A percentile compares a stretch with the other conserved stretches of the same genome.
These are phyloP conservation scores for Seladonia tumulorum DNA, from an alignment of 2,888 invertebrate genomes.

Conservation along the genomic window DNA sequence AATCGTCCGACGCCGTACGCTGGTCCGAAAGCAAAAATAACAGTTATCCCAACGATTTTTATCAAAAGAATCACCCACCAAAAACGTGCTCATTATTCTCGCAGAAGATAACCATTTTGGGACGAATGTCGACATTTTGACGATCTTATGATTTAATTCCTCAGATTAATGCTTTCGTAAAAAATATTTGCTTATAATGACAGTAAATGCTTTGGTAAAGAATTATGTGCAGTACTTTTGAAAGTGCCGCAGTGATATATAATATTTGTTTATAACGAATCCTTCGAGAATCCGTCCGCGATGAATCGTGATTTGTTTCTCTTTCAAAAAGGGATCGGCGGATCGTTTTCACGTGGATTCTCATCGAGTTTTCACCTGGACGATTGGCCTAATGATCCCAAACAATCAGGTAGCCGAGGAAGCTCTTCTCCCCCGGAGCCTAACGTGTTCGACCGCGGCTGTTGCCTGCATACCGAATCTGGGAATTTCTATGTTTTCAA, in stretches of 20 bases:
- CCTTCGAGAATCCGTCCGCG: background rate
- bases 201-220: too few relatives aligned
- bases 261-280: background rate
- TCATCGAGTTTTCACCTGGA: background rate
- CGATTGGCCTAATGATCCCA: background rate
- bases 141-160: too few relatives aligned
- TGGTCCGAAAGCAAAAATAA: background rate
- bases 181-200: too few relatives aligned
- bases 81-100: too few relatives aligned
- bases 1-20: constrained; percentile 16
- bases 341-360: background rate
- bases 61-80: too few relatives aligned
- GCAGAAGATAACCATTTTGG: too few relatives aligned
- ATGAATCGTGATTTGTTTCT: background rate
- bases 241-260: background rate
- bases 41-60: too few relatives aligned
- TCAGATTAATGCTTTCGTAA: too few relatives aligned
- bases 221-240: background rate
- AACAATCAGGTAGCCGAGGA: background rate
- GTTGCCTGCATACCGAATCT: background rate
- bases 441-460: background rate
- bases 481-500: constrained; percentile 17
- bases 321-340: background rate
- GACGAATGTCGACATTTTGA: too few relatives aligned
- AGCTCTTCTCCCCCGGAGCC: background rate